phyloP scores from a whole-genome alignment of 2,888 invertebrate species.

The Trachelus stipa region DNA sequence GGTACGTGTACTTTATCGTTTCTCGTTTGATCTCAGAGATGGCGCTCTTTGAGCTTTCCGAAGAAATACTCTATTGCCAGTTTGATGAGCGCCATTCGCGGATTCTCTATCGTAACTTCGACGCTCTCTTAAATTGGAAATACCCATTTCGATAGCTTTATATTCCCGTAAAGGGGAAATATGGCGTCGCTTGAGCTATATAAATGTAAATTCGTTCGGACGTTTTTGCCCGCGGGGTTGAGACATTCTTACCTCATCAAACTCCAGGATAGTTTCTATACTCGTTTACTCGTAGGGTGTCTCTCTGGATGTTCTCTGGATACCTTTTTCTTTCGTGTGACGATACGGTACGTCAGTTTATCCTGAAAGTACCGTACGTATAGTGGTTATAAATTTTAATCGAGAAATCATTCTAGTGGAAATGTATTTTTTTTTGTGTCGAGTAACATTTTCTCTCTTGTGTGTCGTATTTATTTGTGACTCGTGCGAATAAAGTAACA shows the following conservation, averaged over 20 bases:
- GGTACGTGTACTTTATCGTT: background rate
- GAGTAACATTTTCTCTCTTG: background rate
- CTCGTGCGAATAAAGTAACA: background rate
- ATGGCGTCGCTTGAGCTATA: slow-evolving; percentile 28
- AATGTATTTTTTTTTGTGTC: background rate
- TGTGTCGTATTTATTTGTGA: background rate
- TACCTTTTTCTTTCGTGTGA: background rate
- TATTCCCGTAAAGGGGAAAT: slow-evolving; percentile 32
- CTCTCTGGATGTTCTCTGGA: background rate
- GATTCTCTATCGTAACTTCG: slow-evolving; percentile 1
- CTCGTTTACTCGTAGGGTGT: background rate
- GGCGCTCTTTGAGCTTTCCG: background rate
- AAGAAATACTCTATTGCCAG: background rate
- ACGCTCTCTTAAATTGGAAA: slow-evolving; percentile 19
- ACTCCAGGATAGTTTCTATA: background rate
- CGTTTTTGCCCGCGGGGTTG: background rate
- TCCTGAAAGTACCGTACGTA: background rate
- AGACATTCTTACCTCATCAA: background rate
- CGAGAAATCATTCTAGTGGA: background rate
- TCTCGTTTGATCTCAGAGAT: background rate
- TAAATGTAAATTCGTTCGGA: slow-evolving; percentile 33
- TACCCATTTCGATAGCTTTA: slow-evolving; percentile 21
- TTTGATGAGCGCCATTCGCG: background rate
- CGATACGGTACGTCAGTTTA: background rate
- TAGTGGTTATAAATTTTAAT: background rate